Evolutionary conservation across 92 coral and sea anemone species (phyloP).

Genomic region (Actinernus sp.): DNA sequence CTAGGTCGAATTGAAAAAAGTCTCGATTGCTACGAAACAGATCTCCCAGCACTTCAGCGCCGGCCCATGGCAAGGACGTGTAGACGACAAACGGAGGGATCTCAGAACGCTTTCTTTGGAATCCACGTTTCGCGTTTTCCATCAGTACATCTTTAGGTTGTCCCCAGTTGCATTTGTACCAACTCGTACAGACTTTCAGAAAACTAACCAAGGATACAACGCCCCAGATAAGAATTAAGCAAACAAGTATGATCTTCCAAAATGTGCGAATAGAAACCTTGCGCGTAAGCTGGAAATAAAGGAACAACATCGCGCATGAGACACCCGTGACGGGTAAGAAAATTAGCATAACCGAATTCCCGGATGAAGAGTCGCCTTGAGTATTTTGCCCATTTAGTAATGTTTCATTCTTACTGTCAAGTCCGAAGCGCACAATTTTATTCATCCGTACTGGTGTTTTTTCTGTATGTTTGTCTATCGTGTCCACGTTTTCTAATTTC

Average conservation of each 20-base stretch:
- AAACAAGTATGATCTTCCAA: slow-evolving; percentile 4
- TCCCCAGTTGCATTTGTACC: slow-evolving; percentile 11
- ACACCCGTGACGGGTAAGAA: slow-evolving; percentile 12
- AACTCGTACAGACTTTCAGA: slow-evolving; percentile 19
- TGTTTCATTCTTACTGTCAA: slow-evolving; percentile 3
- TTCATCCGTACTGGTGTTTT: too few species aligned
- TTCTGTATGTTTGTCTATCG: too few species aligned
- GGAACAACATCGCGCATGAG: slow-evolving; percentile 9
- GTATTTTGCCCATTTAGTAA: background rate
- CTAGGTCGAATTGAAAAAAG: slow-evolving; percentile 56
- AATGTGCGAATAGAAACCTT: slow-evolving; percentile 3
- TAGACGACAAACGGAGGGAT: slow-evolving; percentile 72
- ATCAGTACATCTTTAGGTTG: background rate
- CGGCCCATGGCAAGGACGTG: slow-evolving; percentile 91
- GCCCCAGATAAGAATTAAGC: slow-evolving; percentile 20
- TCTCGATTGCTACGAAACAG: slow-evolving; percentile 74
- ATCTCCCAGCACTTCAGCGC: slow-evolving; percentile 74
- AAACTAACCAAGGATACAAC: slow-evolving; percentile 13
- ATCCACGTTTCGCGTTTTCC: background rate
- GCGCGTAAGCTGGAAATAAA: slow-evolving; percentile 31
- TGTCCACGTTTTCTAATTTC: slow-evolving; percentile 49
- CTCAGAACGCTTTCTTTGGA: slow-evolving; percentile 6
- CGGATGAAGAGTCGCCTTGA: background rate
- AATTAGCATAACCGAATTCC: slow-evolving; percentile 5
- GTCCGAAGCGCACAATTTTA: slow-evolving; percentile 32